Base-by-base conservation (phyloP, 2,888 invertebrate genomes). In the Teinopalpus imperialis region DNA sequence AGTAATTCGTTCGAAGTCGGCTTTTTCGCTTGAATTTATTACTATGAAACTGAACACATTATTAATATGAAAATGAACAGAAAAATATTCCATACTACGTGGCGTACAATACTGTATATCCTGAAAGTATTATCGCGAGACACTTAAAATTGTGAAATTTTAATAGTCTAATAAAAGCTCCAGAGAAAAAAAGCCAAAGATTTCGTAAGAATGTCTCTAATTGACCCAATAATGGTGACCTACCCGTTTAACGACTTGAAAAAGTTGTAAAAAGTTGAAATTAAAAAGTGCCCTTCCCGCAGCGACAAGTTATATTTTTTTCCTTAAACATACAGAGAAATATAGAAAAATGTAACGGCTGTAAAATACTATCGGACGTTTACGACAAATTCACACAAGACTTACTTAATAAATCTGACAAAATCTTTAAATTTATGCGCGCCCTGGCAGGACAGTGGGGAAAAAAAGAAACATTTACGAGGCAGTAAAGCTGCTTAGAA, bases 331-430 rank as follows among this genome's bases (percentile, higher is more conserved):
- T 63, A 74, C 68, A 69, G 69, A 68, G 37, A 54, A 49, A 53
- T 54, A 51, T 69, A 66, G 71, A 72, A 80, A 74, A 80, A 80
- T 79, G 73, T 69, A 65, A 67, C 52, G 66, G 74, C 74, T 61
- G 69, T 83, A 83, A 82, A 86, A 76, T 78, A 79, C 70, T 68
- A 77, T 80, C 62, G 66, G 82, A 85, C 82, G 29, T 85, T 86
- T 82, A 86, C 79, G 83, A 82, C 79, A 75, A 82, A 81, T 86
- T 76, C 80, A 82, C 81, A 81, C 81, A 77, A 74, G 77, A 72
- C 72, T 72, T 79, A 81, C 79, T 79, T 77, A 78, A 81, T 80
- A 82, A 82, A 85, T 82, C 82, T 81, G 81, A 83, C 82, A 80
- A 74, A 77, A 78, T 69, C 72, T 69, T 53, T 36, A 70, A 80